Evolutionary conservation across 2,797 vertebrate genomes (phyloP), one percentile per base, ranked within the genome.

Genomic region (Enteromius mattozi): DNA sequence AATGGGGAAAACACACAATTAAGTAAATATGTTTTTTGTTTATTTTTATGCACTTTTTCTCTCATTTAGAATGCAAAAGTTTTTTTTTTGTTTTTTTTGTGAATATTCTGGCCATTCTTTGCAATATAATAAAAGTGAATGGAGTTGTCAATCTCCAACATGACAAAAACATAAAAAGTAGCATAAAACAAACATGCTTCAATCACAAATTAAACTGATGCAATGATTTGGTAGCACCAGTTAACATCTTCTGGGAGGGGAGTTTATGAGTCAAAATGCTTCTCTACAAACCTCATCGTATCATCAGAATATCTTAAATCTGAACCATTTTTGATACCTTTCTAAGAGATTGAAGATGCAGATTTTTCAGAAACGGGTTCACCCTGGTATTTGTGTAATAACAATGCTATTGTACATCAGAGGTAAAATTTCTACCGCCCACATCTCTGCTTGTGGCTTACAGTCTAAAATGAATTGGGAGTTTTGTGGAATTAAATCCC

Each of bases 401-500:
- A 37, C 8, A 72, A 27, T 24, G 37, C 21, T 47, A 16, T 27
- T 37, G 33, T 37, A 54, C 51, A 37, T 9, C 3, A 17, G 16
- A 35, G 37, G 8, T 47, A 33, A 59, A 45, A 47, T 61, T 40
- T 78, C 30, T 56, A 72, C 24, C 45, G 10, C 16, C 27, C 68
- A 74, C 61, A 24, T 68, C 16, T 59, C 75, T 59, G 16, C 86
- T 74, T 79, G 84, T 76, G 80, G 76, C 42, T 80, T 56, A 75
- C 13, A 80, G 47, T 35, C 27, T 66, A 78, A 80, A 86, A 86
- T 86, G 74, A 86, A 85, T 80, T 79, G 65, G 74, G 76, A 76
- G 77, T 82, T 82, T 76, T 84, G 80, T 85, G 63, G 72, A 63
- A 85, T 87, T 74, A 83, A 80, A 81, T 47, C 75, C 30, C 61